A percentile compares a stretch with the other conserved stretches of the same genome.
phyloP scores from a whole-genome alignment of 1,140 invertebrate genomes.

The Penaeus vannamei region DNA sequence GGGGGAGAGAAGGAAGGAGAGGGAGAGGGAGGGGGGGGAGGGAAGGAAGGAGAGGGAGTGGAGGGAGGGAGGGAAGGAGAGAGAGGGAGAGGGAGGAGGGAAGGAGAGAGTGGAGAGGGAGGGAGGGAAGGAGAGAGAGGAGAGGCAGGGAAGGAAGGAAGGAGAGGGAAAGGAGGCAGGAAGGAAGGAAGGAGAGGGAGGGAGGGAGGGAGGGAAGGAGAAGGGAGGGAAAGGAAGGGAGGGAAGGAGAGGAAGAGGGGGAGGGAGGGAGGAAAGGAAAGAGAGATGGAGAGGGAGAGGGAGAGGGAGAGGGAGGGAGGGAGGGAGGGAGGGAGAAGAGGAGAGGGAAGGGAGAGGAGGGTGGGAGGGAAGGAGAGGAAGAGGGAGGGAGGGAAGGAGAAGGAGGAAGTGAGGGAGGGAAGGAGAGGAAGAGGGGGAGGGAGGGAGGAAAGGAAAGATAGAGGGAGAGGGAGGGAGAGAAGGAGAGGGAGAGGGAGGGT shows the following conservation, averaged over 20 bases:
- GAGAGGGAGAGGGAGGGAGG: neutral
- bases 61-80: neutral
- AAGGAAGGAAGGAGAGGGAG: too few relatives aligned
- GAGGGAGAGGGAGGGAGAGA: too few relatives aligned
- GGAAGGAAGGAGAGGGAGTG: too few relatives aligned
- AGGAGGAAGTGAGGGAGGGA: too few relatives aligned
- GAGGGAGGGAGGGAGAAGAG: neutral
- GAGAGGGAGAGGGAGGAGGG: neutral
- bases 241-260: too few relatives aligned
- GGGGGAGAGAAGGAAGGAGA: too few relatives aligned
- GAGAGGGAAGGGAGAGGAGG: neutral
- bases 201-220: neutral
- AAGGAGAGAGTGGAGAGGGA: neutral
- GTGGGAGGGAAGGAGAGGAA: neutral
- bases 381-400: too few relatives aligned
- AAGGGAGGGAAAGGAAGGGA: neutral
- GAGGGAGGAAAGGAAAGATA: too few relatives aligned
- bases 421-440: too few relatives aligned
- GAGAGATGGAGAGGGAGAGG: constrained; percentile 20
- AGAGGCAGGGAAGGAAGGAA: neutral
- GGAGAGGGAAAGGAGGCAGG: too few relatives aligned
- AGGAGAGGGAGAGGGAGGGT: neutral
- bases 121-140: neutral
- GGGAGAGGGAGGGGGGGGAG: too few relatives aligned
- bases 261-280: too few relatives aligned